Evolutionary conservation across 2,113 vertebrate species (phyloP), one percentile per base, ranked within the genome.

Genomic region (Xenopus laevis): DNA sequence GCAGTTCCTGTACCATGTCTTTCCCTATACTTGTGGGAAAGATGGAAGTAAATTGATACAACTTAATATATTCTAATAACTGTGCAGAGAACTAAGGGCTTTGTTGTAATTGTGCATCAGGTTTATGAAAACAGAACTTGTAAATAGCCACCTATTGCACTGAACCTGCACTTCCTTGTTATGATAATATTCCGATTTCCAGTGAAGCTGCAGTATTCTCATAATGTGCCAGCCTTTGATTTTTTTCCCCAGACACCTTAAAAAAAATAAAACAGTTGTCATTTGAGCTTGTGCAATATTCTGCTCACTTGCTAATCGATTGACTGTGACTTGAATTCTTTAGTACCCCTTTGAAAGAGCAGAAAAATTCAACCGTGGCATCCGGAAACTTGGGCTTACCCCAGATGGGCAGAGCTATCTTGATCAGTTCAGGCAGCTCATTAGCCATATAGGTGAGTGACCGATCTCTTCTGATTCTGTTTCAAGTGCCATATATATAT

Each of bases 261-360:
- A 7, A 47, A 21, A 27, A 27, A 27, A 27, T 4, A 27, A 27
- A 50, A 40, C 57, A 62, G 2, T 46, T 27, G 23, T 27, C 23
- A 27, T 27, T 27, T 27, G 23, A 27, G 23, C 23, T 27, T 4
- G 4, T 27, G 23, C 23, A 27, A 27, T 27, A 27, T 27, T 27
- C 23, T 27, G 23, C 23, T 27, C 23, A 44, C 4, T 27, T 27
- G 4, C 23, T 27, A 27, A 27, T 27, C 23, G 4, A 4, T 27
- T 27, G 23, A 27, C 1, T 27, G 4, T 27, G 2, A 27, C 9
- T 57, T 21, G 64, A 7, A 86, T 65, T 84, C 78, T 82, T 18
- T 76, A 99, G 97, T 99, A 99, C 82, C 97, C 97, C 0, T 99
- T 97, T 85, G 97, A 99, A 79, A 92, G 97, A 80, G 97, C 97